Base-by-base conservation (phyloP, 1,140 invertebrate species). In the Ephestia elutella region DNA sequence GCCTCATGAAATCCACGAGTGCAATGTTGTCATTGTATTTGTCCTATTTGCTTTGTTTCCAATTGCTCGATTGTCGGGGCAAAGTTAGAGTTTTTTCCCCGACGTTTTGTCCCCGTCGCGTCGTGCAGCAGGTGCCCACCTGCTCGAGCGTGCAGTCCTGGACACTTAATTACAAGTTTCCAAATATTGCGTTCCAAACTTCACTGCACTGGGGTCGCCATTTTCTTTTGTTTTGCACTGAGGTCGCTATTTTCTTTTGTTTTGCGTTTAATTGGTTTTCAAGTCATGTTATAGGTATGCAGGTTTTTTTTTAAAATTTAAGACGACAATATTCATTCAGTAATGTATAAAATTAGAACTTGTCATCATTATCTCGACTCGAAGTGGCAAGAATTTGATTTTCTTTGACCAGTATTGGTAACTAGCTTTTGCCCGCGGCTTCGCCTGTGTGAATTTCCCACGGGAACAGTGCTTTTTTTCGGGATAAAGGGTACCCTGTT, bases 161-260 rank as follows among this genome's bases (percentile, higher is more conserved):
- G 38, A 44, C 38, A 44, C 38, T 44, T 44, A 44, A 44, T 44
- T 44, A 44, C 38, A 44, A 17, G 38, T 44, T 44, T 44, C n/a
- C 38, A 44, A 44, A 44, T 44, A 44, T 44, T 44, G 38, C 38
- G 38, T 44, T 17, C 38, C 38, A 15, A 44, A 44, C 38, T 44
- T 44, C 15, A 17, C 13, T 15, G 13, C 15, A 44, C 32, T 38
- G 32, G 11, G 32, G 32, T 38, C 32, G 32, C 32, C 32, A 38
- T 38, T 38, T 38, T 38, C 32, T n/a, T n/a, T n/a, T n/a, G n/a
- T n/a, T n/a, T n/a, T 11, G 8, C 13, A 38, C 38, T 44, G 38
- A 44, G 38, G 38, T 44, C 38, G 38, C 38, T 10, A 15, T 44
- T 44, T 44, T 44, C 38, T 25, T 25, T 25, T 25, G 21, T 44